Evolutionary conservation across 2,797 vertebrate genomes (phyloP).

Genomic region (Potorous gilbertii): DNA sequence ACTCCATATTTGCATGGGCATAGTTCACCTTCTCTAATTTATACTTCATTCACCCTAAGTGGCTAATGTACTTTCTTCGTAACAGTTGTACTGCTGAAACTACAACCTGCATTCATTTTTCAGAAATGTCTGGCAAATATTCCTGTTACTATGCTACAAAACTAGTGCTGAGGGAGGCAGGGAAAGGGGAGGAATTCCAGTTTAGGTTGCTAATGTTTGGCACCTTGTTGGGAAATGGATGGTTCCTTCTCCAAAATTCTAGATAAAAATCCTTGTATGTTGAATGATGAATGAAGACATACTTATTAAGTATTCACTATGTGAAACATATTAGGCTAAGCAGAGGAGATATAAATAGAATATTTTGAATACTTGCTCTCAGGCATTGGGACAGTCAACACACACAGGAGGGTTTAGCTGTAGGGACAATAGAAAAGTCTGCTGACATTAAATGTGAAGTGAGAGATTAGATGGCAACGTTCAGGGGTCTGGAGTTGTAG

Average conservation of each 20-base stretch:
- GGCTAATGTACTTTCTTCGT: constrained; percentile 11
- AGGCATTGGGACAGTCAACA: background rate
- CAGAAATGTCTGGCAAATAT: constrained; percentile 42
- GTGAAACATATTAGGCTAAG: background rate
- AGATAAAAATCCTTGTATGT: background rate
- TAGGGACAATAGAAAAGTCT: background rate
- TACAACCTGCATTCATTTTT: constrained; percentile 37
- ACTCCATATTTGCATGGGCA: constrained; percentile 20
- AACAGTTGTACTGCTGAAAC: background rate
- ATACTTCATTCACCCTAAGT: background rate
- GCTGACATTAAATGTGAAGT: background rate
- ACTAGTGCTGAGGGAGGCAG: constrained; percentile 17
- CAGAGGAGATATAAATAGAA: background rate
- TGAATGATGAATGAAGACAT: background rate
- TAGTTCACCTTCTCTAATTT: constrained; percentile 30
- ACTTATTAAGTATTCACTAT: background rate
- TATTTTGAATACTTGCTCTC: background rate
- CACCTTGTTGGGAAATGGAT: constrained; percentile 24
- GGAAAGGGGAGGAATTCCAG: background rate
- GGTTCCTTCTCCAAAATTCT: constrained; percentile 22
- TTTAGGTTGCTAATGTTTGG: background rate
- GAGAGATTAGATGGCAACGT: background rate
- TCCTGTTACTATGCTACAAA: constrained; percentile 35
- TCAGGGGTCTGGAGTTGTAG: background rate
- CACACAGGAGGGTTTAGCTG: background rate